Conservation (phyloP, 2,888 invertebrate genomes). For the Amorpha juglandis region DNA sequence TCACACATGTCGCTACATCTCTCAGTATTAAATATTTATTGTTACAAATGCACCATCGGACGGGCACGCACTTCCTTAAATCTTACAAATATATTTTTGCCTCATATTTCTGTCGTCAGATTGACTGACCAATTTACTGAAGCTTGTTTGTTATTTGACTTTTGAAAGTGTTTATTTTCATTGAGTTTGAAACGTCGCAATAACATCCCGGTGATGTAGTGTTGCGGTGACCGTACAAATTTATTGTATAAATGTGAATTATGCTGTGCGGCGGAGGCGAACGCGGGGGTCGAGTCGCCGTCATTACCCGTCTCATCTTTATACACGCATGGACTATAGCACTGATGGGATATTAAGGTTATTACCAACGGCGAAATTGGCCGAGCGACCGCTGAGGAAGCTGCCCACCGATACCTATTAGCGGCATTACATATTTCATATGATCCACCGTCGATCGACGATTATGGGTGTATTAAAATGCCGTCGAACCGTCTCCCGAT, state of each 20-base stretch:
- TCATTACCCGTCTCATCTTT: conserved; percentile 74
- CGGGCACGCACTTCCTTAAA: not conserved
- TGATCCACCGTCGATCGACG: conserved; percentile 73
- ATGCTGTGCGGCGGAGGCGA: conserved; percentile 46
- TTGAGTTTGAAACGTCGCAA: conserved; percentile 31
- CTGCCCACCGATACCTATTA: conserved; percentile 79
- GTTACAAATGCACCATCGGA: conserved; percentile 14
- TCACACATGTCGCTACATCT: conserved; percentile 19
- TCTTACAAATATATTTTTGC: conserved; percentile 17
- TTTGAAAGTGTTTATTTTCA: conserved; percentile 16
- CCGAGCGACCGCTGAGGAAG: conserved; percentile 82
- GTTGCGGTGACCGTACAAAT: conserved; percentile 48
- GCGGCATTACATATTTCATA: conserved; percentile 82
- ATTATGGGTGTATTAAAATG: conserved; percentile 81
- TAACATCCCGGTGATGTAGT: conserved; percentile 32
- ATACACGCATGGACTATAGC: conserved; percentile 75
- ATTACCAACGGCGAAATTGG: conserved; percentile 80
- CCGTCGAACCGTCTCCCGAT: conserved; percentile 71
- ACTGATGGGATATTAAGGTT: conserved; percentile 80
- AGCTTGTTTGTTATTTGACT: not conserved
- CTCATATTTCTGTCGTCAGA: conserved; percentile 9
- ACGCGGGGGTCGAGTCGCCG: conserved; percentile 57
- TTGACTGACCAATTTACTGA: conserved; percentile 2
- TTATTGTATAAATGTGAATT: conserved; percentile 66
- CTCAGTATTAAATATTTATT: conserved; percentile 17